Conservation (phyloP, 2,113 vertebrate genomes). For the Acanthochromis polyacanthus region DNA sequence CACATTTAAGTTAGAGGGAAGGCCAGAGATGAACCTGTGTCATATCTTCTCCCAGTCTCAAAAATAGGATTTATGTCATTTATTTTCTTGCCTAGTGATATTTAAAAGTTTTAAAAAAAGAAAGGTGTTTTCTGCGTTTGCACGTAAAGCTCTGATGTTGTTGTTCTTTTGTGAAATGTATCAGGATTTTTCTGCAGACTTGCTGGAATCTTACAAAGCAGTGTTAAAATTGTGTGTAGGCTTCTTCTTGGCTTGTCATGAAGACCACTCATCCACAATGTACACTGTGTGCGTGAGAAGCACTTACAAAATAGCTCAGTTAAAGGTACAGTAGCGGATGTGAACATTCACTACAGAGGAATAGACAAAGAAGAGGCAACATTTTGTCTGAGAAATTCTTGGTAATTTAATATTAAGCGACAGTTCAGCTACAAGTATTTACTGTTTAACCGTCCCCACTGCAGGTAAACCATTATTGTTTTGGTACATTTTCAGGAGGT, state of each 20-base stretch:
- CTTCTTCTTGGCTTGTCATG: slow-evolving; percentile 19
- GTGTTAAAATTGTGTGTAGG: slow-evolving; percentile 41
- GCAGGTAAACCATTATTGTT: slow-evolving; percentile 30
- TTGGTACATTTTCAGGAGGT: slow-evolving; percentile 42
- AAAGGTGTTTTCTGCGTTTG: neutral
- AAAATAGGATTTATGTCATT: neutral
- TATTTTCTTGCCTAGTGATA: neutral
- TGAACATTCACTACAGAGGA: neutral
- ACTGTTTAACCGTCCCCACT: slow-evolving; percentile 18
- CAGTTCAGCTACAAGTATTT: neutral
- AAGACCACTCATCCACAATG: neutral
- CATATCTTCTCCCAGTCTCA: neutral
- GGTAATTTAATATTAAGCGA: neutral
- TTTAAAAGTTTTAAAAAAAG: neutral
- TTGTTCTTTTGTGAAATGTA: neutral
- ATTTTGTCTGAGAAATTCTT: neutral
- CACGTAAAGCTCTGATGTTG: neutral
- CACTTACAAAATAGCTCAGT: slow-evolving; percentile 1
- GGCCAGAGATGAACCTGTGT: slow-evolving; percentile 40
- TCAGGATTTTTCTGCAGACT: slow-evolving; percentile 14
- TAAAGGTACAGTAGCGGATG: slow-evolving; percentile 1
- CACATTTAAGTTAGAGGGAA: slow-evolving; percentile 30
- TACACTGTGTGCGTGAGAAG: slow-evolving; percentile 5
- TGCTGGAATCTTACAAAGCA: slow-evolving; percentile 53
- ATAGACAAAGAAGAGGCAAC: neutral